These are phyloP conservation scores for Lasioglossum marginatum DNA, from an alignment of 2,888 invertebrate species.

Conservation along the genomic window DNA sequence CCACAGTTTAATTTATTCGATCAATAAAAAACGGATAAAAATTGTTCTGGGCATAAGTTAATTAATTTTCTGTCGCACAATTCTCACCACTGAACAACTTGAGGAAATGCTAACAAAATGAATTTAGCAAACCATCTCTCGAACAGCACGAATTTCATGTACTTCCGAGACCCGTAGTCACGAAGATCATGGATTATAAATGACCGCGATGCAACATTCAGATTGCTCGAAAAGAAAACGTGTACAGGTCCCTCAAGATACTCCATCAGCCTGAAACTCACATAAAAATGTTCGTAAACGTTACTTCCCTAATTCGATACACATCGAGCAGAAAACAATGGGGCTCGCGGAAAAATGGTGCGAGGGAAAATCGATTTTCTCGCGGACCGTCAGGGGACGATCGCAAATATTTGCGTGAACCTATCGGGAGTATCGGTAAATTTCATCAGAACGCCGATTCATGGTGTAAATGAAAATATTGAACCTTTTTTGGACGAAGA, in stretches of 20 bases:
- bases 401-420: conserved; percentile 32
- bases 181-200: background rate
- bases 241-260: background rate
- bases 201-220: background rate
- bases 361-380: background rate
- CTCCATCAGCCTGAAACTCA: background rate
- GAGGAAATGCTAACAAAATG: too few species aligned
- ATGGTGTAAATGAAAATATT: conserved; percentile 26
- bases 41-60: too few species aligned
- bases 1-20: too few species aligned
- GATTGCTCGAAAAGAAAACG: background rate
- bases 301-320: background rate
- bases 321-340: background rate
- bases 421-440: background rate
- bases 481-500: background rate
- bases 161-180: background rate
- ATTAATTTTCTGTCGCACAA: too few species aligned
- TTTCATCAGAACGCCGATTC: background rate
- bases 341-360: background rate
- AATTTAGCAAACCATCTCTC: too few species aligned
- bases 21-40: too few species aligned
- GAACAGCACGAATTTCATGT: background rate
- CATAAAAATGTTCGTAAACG: background rate
- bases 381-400: background rate
- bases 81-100: too few species aligned